Evolutionary conservation across 2,113 vertebrate species (phyloP).

Genomic region (Xenus cinereus): DNA sequence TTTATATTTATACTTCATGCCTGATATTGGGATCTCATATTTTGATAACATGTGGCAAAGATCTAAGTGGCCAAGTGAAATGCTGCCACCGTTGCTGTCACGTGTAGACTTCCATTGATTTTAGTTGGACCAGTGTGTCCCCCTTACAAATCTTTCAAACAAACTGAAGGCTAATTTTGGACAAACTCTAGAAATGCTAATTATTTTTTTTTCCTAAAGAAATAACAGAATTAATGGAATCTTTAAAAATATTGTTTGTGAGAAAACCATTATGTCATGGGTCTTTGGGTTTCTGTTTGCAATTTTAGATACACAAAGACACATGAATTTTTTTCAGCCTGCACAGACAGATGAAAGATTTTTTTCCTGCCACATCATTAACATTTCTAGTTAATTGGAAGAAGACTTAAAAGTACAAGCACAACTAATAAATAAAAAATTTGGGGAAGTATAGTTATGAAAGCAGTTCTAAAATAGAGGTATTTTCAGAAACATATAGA

Average conservation of each 20-base stretch:
- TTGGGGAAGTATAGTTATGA: not conserved
- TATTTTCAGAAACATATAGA: not conserved
- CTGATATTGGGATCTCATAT: not conserved
- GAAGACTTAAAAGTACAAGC: not conserved
- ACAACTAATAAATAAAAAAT: not conserved
- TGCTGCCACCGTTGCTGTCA: not conserved
- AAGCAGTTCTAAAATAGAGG: not conserved
- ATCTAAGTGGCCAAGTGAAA: not conserved
- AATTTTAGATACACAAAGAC: not conserved
- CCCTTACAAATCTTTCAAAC: not conserved
- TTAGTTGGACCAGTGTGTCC: not conserved
- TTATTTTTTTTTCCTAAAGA: not conserved
- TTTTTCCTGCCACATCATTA: not conserved
- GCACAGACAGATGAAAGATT: not conserved
- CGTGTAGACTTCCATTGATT: not conserved
- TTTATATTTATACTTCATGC: not conserved
- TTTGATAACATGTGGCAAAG: not conserved
- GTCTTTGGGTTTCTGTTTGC: not conserved
- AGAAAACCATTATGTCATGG: not conserved
- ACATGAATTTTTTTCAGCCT: not conserved
- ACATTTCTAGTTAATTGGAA: not conserved
- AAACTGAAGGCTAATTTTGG: not conserved
- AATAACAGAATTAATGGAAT: not conserved
- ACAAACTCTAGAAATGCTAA: not conserved
- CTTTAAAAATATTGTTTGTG: not conserved